phyloP scores from a whole-genome alignment of 2,113 vertebrate genomes.

The Tor tambroides region DNA sequence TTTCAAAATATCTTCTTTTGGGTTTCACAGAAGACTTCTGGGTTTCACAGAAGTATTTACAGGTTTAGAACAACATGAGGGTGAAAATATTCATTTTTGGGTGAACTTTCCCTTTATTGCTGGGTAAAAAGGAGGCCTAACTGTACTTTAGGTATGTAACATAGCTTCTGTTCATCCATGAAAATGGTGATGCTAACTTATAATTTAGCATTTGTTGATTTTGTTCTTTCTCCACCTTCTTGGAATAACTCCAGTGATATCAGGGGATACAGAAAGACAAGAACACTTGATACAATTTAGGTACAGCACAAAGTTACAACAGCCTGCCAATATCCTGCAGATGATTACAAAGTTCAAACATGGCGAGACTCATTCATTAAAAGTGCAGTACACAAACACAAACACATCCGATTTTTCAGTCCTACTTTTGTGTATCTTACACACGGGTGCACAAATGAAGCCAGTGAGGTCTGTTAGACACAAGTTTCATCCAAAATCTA shows the following conservation, averaged over 20 bases:
- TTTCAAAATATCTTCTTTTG: not conserved
- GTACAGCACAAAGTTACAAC: not conserved
- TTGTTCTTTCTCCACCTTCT: not conserved
- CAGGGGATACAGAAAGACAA: not conserved
- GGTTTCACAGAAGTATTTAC: not conserved
- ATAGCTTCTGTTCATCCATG: not conserved
- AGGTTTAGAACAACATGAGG: not conserved
- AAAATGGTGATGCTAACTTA: not conserved
- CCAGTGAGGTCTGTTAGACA: constrained; percentile 44
- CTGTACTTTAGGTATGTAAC: not conserved
- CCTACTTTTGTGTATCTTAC: constrained; percentile 55
- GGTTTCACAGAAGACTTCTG: not conserved
- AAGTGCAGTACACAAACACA: constrained; percentile 59
- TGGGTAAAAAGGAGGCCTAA: not conserved
- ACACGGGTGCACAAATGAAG: constrained; percentile 45
- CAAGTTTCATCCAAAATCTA: constrained; percentile 47
- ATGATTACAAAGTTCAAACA: constrained; percentile 62
- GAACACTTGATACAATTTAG: not conserved
- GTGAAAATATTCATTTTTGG: not conserved
- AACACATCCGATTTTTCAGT: constrained; percentile 52
- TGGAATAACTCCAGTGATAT: not conserved
- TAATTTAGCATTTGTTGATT: not conserved
- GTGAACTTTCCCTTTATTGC: not conserved
- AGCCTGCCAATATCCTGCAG: constrained; percentile 29
- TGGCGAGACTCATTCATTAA: constrained; percentile 55